Evolutionary conservation across 2,888 invertebrate genomes (phyloP).

Genomic region (Clanis bilineata): DNA sequence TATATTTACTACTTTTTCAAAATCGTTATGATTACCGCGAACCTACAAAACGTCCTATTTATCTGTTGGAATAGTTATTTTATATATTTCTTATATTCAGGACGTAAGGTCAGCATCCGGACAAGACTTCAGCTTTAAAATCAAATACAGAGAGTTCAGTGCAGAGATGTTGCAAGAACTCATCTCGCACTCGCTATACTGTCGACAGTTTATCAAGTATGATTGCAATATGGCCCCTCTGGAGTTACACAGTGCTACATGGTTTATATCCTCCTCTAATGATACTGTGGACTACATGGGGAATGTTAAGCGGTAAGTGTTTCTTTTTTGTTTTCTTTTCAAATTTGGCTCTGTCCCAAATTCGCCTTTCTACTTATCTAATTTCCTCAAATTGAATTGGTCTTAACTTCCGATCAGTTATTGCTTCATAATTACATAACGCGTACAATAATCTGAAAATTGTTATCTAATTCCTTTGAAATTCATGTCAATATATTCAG

Average conservation of each 20-base stretch:
- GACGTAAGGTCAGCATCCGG: conserved; percentile 91
- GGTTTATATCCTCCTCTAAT: conserved; percentile 92
- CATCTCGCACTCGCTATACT: conserved; percentile 93
- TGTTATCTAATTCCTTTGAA: background rate
- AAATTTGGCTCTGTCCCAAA: too few species aligned
- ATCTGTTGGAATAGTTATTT: too few species aligned
- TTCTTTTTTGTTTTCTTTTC: background rate
- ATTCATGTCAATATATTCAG: background rate
- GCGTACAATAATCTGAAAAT: too few species aligned
- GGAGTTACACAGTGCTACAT: conserved; percentile 92
- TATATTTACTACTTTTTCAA: too few species aligned
- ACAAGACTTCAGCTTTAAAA: conserved; percentile 91
- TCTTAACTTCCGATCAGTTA: too few species aligned
- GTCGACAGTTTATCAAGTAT: conserved; percentile 94
- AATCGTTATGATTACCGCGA: too few species aligned
- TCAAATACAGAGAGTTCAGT: conserved; percentile 94
- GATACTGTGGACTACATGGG: conserved; percentile 92
- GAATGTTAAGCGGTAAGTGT: conserved; percentile 87
- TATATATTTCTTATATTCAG: conserved; percentile 57
- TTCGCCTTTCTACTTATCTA: too few species aligned
- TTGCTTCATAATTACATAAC: too few species aligned
- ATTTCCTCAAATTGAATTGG: too few species aligned
- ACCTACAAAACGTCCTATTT: too few species aligned
- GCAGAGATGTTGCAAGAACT: conserved; percentile 95
- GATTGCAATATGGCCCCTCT: conserved; percentile 95